phyloP scores from a whole-genome alignment of 2,888 invertebrate species.

The Agrochola circellaris region DNA sequence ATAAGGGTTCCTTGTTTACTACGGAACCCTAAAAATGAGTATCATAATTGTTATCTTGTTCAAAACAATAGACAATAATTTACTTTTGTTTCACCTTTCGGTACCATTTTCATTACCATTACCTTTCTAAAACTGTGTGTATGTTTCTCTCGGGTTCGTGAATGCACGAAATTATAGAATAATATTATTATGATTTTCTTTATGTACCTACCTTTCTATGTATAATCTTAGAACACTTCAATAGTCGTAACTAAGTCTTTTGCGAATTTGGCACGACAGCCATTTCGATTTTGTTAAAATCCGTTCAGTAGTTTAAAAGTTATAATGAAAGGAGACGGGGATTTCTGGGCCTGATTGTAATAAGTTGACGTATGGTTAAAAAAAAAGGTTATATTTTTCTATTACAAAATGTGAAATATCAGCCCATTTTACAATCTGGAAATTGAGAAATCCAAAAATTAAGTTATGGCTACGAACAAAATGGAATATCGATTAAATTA shows the following conservation, averaged over 20 bases:
- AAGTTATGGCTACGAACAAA: too few relatives aligned
- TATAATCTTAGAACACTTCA: slow-evolving; percentile 6
- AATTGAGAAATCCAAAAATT: too few relatives aligned
- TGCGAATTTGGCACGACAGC: slow-evolving; percentile 24
- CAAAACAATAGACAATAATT: not conserved
- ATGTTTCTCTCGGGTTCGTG: not conserved
- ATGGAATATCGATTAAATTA: too few relatives aligned
- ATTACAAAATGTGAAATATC: too few relatives aligned
- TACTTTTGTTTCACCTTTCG: not conserved
- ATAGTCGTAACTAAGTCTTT: slow-evolving; percentile 23
- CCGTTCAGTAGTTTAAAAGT: slow-evolving; percentile 56
- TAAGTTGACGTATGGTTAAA: too few relatives aligned
- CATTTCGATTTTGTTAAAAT: slow-evolving; percentile 54
- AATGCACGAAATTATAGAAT: not conserved
- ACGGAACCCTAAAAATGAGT: too few relatives aligned
- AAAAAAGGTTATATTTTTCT: too few relatives aligned
- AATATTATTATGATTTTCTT: not conserved
- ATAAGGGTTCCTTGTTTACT: too few relatives aligned
- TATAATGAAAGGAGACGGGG: slow-evolving; percentile 63
- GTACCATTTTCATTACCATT: not conserved
- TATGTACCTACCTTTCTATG: not conserved
- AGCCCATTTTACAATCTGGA: too few relatives aligned
- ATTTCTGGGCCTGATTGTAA: too few relatives aligned
- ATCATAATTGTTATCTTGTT: not conserved
- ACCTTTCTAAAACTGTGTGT: not conserved